Evolutionary conservation across 2,888 invertebrate species (phyloP).

Genomic region (Eulithis testata): DNA sequence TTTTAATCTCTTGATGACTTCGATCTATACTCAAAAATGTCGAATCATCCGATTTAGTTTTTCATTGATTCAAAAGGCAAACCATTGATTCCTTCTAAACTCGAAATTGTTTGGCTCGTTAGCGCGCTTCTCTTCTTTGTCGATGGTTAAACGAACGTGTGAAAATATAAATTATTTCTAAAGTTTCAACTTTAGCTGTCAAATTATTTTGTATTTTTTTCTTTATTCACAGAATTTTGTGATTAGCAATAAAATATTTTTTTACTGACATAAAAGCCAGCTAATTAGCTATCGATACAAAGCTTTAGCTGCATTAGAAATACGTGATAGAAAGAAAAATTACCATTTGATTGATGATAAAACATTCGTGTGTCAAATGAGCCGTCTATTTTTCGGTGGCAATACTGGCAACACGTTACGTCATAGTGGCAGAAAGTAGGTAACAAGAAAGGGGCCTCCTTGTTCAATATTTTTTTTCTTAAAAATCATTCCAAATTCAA

Average conservation of each 20-base stretch:
- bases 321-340: slow-evolving; percentile 10
- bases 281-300: slow-evolving; percentile 28
- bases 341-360: slow-evolving; percentile 1
- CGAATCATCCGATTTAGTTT: slow-evolving; percentile 78
- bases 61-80: slow-evolving; percentile 47
- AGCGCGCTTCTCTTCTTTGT: slow-evolving; percentile 62
- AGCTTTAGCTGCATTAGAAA: not conserved
- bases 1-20: slow-evolving; percentile 57
- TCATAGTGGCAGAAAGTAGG: too few relatives aligned
- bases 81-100: slow-evolving; percentile 58
- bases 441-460: too few relatives aligned
- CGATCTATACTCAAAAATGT: slow-evolving; percentile 49
- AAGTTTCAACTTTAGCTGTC: slow-evolving; percentile 17
- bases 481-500: slow-evolving; percentile 5
- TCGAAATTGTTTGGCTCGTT: slow-evolving; percentile 71
- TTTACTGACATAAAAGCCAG: not conserved
- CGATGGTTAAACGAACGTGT: slow-evolving; percentile 64
- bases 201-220: slow-evolving; percentile 22
- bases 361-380: not conserved
- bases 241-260: slow-evolving; percentile 19
- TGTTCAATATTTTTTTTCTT: not conserved
- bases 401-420: too few relatives aligned
- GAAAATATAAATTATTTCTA: slow-evolving; percentile 50
- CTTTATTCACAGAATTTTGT: slow-evolving; percentile 13
- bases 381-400: not conserved